Conservation (phyloP, 2,113 vertebrate species). For the Nothobranchius furzeri region DNA sequence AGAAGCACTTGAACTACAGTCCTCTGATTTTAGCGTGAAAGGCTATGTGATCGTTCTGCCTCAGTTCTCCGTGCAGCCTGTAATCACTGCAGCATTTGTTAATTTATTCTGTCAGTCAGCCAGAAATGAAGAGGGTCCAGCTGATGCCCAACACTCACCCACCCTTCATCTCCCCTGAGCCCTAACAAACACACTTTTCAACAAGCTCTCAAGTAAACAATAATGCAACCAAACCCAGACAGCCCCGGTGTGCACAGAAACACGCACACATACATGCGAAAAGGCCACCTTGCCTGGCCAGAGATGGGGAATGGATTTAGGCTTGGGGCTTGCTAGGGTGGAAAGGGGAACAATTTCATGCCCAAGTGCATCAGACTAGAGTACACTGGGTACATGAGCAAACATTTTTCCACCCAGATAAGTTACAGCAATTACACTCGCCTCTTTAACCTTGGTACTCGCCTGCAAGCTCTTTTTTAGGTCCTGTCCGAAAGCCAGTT, state of each 20-base stretch:
- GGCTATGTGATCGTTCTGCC: conserved; percentile 43
- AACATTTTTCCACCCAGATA: conserved; percentile 75
- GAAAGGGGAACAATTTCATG: conserved; percentile 73
- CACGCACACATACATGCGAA: conserved; percentile 9
- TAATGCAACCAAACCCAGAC: conserved; percentile 31
- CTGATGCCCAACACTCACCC: conserved; percentile 47
- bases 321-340: conserved; percentile 50
- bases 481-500: conserved; percentile 35
- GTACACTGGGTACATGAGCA: conserved; percentile 61
- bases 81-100: conserved; percentile 47
- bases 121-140: conserved; percentile 43
- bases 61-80: conserved; percentile 46
- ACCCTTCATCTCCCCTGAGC: background rate
- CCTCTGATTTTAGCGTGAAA: conserved; percentile 35
- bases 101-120: conserved; percentile 49
- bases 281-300: conserved; percentile 38
- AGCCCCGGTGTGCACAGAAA: conserved; percentile 6
- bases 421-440: conserved; percentile 73
- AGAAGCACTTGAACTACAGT: conserved; percentile 43
- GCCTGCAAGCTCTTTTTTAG: conserved; percentile 48
- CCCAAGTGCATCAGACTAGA: conserved; percentile 67
- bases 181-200: conserved; percentile 26
- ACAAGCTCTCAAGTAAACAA: conserved; percentile 49
- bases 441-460: conserved; percentile 66
- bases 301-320: conserved; percentile 38